Base-by-base conservation (phyloP, 2,797 vertebrate species). In the Anguilla obscura region DNA sequence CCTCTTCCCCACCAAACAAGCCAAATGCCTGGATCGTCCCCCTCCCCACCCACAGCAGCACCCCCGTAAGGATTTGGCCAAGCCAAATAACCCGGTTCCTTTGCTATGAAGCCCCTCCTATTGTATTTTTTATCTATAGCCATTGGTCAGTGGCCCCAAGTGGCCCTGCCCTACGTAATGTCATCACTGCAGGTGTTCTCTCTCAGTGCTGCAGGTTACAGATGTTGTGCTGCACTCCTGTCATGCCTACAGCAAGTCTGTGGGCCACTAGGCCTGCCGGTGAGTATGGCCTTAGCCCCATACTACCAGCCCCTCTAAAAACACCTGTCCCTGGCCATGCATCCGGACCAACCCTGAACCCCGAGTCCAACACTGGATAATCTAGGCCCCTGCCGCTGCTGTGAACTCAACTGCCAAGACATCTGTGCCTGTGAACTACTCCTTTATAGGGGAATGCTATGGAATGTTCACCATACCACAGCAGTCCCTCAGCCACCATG, bases 171-270 rank as follows among this genome's bases (percentile, higher is more conserved):
- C 50, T 76, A 27, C 86, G 56, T 90, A 71, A 88, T 63, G 79
- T 88, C 85, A 83, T 88, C 79, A 90, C 87, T 66, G 88, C 63
- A 85, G 80, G 36, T 91, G 87, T 89, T 91, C 86, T 91, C 40
- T 91, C 86, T 88, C 87, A 93, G 90, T 92, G 86, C 87, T 89
- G 85, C 91, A 93, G 91, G 91, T 92, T 88, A 91, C 91, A 54
- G 89, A 91, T 66, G 89, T 93, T 89, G 87, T 92, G 85, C 89
- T 93, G 66, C 87, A 90, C 90, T 91, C 90, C 87, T 89, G 88
- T 76, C 89, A 92, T 86, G 89, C 90, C 87, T 93, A 92, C 91
- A 92, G 88, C 87, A 92, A 90, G 87, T 88, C 92, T 91, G 92
- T 93, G 88, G 90, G 92, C 85, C 85, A 40, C n/a, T 16, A 87